Percentiles rank a stretch among this genome's conserved stretches.
Conservation (phyloP, 2,113 vertebrate genomes). For the Leucoraja erinaceus region DNA sequence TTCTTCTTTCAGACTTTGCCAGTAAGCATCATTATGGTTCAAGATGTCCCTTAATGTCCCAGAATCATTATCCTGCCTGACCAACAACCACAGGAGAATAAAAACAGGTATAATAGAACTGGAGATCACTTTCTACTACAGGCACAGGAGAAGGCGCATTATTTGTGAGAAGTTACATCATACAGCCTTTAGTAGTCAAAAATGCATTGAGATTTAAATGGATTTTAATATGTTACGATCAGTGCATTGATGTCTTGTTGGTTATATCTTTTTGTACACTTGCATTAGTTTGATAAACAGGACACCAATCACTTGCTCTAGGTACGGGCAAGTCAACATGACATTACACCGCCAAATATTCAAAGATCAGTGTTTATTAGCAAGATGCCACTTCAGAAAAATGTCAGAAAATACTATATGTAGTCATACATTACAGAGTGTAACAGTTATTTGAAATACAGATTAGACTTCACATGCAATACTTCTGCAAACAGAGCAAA, state of each 20-base stretch:
- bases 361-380: conserved; percentile 33
- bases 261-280: background rate
- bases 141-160: background rate
- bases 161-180: background rate
- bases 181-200: background rate
- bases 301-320: background rate
- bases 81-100: background rate
- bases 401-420: conserved; percentile 36
- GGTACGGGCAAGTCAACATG: conserved; percentile 33
- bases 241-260: background rate
- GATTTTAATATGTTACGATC: background rate
- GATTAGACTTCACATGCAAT: conserved; percentile 26
- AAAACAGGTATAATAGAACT: background rate
- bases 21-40: background rate
- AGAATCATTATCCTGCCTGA: background rate
- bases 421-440: conserved; percentile 32
- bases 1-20: background rate
- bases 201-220: background rate
- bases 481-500: conserved; percentile 27
- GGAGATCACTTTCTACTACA: background rate
- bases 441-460: conserved; percentile 35
- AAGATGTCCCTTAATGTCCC: background rate
- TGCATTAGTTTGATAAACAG: background rate
- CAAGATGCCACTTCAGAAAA: conserved; percentile 36
- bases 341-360: conserved; percentile 35